Base-by-base conservation (phyloP, 1,140 invertebrate species). In the Drosophila truncata region DNA sequence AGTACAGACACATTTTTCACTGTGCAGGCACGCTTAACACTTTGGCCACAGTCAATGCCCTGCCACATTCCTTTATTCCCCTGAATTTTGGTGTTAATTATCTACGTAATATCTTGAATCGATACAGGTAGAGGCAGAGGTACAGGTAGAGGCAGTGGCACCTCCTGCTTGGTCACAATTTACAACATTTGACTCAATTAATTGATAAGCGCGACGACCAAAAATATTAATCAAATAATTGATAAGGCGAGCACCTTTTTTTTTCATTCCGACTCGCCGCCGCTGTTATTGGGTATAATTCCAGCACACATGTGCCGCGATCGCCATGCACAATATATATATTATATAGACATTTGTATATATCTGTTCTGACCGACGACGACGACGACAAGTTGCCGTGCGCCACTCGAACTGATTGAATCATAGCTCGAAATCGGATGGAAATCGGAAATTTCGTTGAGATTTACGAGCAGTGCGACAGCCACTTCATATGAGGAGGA, bases 151-250 rank as follows among this genome's bases (percentile, higher is more conserved):
- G 27, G 18, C 0, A 23, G 3, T 16, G 46, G 25, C 11, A 29
- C 16, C 25, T 18, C 5, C 61, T 47, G n/a, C 46, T 59, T 37
- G 64, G n/a, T 60, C 42, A 58, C 29, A 50, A 79, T 79, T 78
- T 71, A 79, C 76, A 79, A 64, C 66, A 41, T 72, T 78, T 78
- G 50, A 39, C 59, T 79, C 75, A 79, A 79, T 79, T 79, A 79
- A 79, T 79, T 79, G 76, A 79, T 79, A 79, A 79, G 76, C 54
- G 25, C 31, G n/a, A 55, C 61, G 33, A 67, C 55, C 63, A 57
- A 33, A 77, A 77, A 78, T 77, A 78, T 58, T 78, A 79, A 79
- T 79, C 76, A 78, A 72, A 79, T 78, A 71, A 72, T 78, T 79
- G 76, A 79, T 79, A 79, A 79, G 59, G 39, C 25, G 54, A 35